Evolutionary conservation across 2,888 invertebrate genomes (phyloP).

Genomic region (Pandemis heparana): DNA sequence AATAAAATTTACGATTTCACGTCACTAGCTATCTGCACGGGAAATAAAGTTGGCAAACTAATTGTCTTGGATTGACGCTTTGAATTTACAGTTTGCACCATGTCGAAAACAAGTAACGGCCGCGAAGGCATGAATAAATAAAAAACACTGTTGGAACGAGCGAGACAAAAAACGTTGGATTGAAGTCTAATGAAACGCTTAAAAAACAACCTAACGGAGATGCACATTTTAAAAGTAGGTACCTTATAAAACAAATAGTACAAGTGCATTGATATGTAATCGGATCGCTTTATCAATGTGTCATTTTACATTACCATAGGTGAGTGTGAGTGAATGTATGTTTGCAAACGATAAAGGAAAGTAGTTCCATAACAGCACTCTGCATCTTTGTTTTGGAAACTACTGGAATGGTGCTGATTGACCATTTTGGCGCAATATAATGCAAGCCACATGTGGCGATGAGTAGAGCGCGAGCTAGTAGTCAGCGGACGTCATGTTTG

Average conservation of each 20-base stretch:
- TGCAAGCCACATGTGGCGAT: slow-evolving; percentile 35
- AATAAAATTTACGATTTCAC: slow-evolving; percentile 5
- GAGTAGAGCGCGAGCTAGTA: slow-evolving; percentile 35
- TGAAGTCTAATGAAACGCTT: background rate
- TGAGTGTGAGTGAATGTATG: background rate
- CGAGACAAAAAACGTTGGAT: background rate
- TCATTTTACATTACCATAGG: slow-evolving; percentile 21
- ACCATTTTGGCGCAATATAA: slow-evolving; percentile 30
- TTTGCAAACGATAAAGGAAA: slow-evolving; percentile 21
- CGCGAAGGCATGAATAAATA: background rate
- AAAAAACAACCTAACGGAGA: background rate
- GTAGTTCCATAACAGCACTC: slow-evolving; percentile 22
- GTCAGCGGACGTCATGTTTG: slow-evolving; percentile 61
- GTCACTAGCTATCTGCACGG: background rate
- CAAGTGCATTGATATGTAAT: slow-evolving; percentile 29
- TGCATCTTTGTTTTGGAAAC: slow-evolving; percentile 37
- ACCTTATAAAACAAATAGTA: background rate
- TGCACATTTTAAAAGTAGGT: background rate
- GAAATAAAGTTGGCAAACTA: slow-evolving; percentile 4
- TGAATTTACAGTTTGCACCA: slow-evolving; percentile 7
- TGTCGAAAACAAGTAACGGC: slow-evolving; percentile 1
- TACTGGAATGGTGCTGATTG: slow-evolving; percentile 36
- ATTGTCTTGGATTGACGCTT: background rate
- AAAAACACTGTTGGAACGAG: background rate
- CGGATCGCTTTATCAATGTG: slow-evolving; percentile 31